A percentile compares a stretch with the other conserved stretches of the same genome.
Evolutionary conservation across 1,140 invertebrate genomes (phyloP).

Genomic region (Euura saliciscinereae): DNA sequence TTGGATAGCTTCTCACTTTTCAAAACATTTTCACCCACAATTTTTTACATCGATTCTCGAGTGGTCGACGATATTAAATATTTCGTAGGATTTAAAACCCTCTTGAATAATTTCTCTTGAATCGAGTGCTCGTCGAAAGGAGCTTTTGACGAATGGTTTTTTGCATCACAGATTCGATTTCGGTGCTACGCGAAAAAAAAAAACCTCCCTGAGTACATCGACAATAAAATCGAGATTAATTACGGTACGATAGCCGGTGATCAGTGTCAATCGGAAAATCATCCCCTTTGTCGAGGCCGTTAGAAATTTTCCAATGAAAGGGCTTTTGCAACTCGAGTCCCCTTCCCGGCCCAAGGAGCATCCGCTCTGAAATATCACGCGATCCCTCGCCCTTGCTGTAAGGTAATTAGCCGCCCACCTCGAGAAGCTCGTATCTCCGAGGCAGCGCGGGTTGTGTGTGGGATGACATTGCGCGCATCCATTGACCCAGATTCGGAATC

Average conservation of each 20-base stretch:
- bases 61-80: too few species aligned
- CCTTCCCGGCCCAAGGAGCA: background rate
- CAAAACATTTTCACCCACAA: too few species aligned
- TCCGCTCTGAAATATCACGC: slow-evolving; percentile 9
- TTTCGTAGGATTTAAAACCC: too few species aligned
- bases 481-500: slow-evolving; percentile 2
- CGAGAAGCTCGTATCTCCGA: background rate
- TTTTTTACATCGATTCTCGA: too few species aligned
- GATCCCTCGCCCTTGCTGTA: slow-evolving; percentile 6
- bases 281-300: background rate
- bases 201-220: background rate
- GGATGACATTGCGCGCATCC: background rate
- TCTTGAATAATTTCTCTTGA: too few species aligned
- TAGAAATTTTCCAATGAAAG: background rate
- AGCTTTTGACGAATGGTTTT: too few species aligned
- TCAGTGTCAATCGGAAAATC: background rate
- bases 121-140: too few species aligned
- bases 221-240: background rate
- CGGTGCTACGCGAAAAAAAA: background rate
- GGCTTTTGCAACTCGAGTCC: background rate
- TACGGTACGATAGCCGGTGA: background rate
- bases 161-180: too few species aligned
- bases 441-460: background rate
- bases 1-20: too few species aligned
- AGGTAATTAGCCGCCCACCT: too few species aligned